A percentile compares a stretch with the other conserved stretches of the same genome.
phyloP scores from a whole-genome alignment of 2,113 vertebrate species.

The Physeter macrocephalus region DNA sequence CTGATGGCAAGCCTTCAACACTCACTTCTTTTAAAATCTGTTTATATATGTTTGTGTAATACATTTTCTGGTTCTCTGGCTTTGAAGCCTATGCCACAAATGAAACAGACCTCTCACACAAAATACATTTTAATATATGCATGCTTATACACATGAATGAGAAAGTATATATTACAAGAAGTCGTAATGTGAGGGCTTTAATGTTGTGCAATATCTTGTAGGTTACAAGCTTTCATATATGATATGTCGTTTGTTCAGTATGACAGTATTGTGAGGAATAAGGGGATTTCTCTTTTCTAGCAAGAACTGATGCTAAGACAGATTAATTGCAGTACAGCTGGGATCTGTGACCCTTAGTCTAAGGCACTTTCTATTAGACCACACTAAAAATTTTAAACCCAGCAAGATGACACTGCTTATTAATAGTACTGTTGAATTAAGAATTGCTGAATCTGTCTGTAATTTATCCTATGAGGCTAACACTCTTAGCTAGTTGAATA shows the following conservation, averaged over 20 bases:
- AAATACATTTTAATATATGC: background rate
- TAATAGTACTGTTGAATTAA: background rate
- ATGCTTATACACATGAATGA: background rate
- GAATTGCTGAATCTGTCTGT: background rate
- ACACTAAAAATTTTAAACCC: background rate
- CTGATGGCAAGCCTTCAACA: constrained; percentile 17
- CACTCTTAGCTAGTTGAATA: background rate
- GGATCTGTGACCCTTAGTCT: background rate
- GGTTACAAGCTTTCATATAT: background rate
- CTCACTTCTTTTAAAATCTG: constrained; percentile 22
- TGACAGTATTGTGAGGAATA: background rate
- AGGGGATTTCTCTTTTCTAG: background rate
- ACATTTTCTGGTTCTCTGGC: background rate
- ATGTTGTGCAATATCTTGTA: background rate
- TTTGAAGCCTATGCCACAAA: background rate
- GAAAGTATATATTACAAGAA: background rate
- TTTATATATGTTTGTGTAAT: background rate
- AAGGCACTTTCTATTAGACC: background rate
- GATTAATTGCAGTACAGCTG: background rate
- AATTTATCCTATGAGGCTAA: background rate
- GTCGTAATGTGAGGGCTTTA: background rate
- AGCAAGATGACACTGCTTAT: background rate
- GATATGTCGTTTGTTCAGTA: background rate
- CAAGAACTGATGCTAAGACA: background rate
- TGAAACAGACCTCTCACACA: background rate